Base-by-base conservation (phyloP, 2,888 invertebrate species). In the Scaptomyza flava region DNA sequence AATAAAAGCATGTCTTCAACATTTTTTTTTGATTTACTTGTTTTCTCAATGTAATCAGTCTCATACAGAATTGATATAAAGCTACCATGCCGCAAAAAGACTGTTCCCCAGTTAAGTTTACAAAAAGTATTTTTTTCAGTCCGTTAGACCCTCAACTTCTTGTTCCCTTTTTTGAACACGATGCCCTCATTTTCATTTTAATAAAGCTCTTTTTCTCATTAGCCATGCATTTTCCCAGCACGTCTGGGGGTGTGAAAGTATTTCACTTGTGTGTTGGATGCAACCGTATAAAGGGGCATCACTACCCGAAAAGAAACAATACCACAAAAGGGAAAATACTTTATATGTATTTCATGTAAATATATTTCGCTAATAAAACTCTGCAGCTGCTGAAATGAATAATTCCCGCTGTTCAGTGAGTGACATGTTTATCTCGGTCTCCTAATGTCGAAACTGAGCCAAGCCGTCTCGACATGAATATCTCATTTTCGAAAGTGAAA, bases 401-500 rank as follows among this genome's bases (percentile, higher is more conserved):
- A 62, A 65, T 60, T 80, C 68, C 77, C 53, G 62, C 43, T 30
- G 43, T 23, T 57, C 62, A 52, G 50, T 20, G 38, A 48, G 56
- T 58, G 67, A 72, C 67, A 72, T 48, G 61, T 63, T 63, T 53
- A 68, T 58, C 56, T 54, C n/a, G 48, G 52, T 77, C 62, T 63
- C 68, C 64, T 60, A 60, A 66, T 66, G 63, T 67, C 41, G 47
- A 64, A 68, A 33, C 56, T 46, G 36, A 61, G 57, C 14, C 72
- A 57, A 56, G 30, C 36, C 48, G 46, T 53, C 43, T 46, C 20
- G 41, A 36, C 58, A 56, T 47, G 48, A 38, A 27, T 57, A 60
- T 65, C 59, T 54, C 54, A 63, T 69, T 69, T 78, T 71, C 81
- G 74, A 82, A 82, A 82, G 82, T 82, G 88, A 86, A 82, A 86